Base-by-base conservation (phyloP, 2,888 invertebrate genomes). In the Hydrotaea diabolus region DNA sequence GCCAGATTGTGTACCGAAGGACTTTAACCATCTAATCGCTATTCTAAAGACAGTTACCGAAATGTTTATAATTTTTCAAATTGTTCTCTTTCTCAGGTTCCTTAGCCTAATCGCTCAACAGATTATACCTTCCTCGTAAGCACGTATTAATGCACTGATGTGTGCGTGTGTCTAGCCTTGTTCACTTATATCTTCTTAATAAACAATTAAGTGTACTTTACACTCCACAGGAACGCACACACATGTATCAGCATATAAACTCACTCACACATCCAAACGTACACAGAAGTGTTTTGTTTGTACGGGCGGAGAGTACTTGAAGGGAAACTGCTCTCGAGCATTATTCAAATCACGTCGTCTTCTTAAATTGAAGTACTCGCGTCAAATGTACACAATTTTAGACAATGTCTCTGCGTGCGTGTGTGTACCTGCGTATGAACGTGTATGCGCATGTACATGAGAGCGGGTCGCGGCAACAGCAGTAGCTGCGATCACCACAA, bases 321-420 rank as follows among this genome's bases (percentile, higher is more conserved):
- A 23, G 39, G 11, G 5, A 53, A 49, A 53, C 26, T 73, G 39
- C 43, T 5, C 23, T 55, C 46, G 15, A 59, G 64, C 57, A 64
- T 46, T 84, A 81, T 81, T 78, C 81, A 84, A 66, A 78, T 81
- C 76, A 84, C 84, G 84, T 84, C 72, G 75, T 78, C 64, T 75
- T 77, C 21, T 59, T 78, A 57, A 57, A 71, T 80, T 74, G 74
- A 83, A 74, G 80, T 81, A 72, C 57, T 64, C 71, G 77, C 77
- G 74, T 83, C 77, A 80, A 80, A 83, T 21, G 39, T 77, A 23
- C 8, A 36, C 43, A 26, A 26, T 79, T 72, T 46, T 1, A 76
- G 21, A 66, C 66, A 69, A n/a, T 69, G 69, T 69, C 11, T 69
- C 19, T 59, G 26, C 11, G 26, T 26, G n/a, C 1, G 2, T n/a